Percentiles rank a stretch among this genome's conserved stretches.
These are phyloP conservation scores for Tipula lateralis DNA, from an alignment of 2,888 invertebrate species.

Conservation along the genomic window DNA sequence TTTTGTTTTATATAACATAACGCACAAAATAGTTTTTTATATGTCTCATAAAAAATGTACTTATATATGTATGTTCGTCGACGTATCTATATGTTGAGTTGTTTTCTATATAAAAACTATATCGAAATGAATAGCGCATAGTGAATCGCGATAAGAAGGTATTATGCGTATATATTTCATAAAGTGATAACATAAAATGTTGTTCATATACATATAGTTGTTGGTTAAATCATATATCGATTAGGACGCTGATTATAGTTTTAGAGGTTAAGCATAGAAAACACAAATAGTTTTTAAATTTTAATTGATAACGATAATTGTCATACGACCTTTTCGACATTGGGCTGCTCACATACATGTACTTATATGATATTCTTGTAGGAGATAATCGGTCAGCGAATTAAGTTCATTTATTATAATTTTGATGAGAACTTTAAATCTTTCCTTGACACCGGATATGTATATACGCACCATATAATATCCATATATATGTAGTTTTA, in stretches of 20 bases:
- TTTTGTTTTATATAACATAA: background rate
- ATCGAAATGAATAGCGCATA: background rate
- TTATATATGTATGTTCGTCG: background rate
- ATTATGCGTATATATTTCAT: background rate
- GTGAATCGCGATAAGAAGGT: background rate
- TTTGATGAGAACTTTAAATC: background rate
- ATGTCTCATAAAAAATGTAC: background rate
- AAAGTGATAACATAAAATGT: background rate
- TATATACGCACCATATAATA: too few relatives aligned
- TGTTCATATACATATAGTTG: background rate
- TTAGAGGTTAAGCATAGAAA: background rate
- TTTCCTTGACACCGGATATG: background rate
- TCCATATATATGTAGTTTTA: too few relatives aligned
- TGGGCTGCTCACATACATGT: background rate
- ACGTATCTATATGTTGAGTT: background rate
- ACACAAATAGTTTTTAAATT: background rate
- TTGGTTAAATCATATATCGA: background rate
- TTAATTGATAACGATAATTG: background rate
- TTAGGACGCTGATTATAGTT: background rate
- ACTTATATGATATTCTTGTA: background rate
- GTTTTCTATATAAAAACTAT: too few relatives aligned
- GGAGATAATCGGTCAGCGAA: background rate
- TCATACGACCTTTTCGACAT: background rate
- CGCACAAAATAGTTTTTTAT: constrained; percentile 3
- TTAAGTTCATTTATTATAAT: background rate